phyloP scores from a whole-genome alignment of 2,888 invertebrate genomes.

The Exocentrus adspersus region DNA sequence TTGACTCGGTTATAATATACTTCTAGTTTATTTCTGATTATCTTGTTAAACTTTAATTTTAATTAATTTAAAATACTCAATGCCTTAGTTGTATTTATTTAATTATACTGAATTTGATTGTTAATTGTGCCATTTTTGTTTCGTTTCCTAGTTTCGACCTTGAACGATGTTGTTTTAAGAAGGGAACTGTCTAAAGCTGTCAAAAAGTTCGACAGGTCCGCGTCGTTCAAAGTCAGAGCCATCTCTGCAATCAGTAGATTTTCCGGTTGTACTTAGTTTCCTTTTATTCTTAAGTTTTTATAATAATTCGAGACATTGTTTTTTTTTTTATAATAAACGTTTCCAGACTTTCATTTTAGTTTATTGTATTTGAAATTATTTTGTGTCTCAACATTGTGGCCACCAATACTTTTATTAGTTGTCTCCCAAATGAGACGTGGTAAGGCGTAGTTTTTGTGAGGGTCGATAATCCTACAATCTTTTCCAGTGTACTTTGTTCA shows the following conservation, averaged over 20 bases:
- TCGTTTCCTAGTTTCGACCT: neutral
- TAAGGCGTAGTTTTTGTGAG: no score
- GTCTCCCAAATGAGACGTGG: no score
- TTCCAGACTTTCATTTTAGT: neutral
- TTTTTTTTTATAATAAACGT: constrained; percentile 22
- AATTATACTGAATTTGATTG: constrained; percentile 16
- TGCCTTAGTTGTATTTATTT: constrained; percentile 20
- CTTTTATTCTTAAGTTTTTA: constrained; percentile 29
- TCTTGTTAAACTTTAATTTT: constrained; percentile 22
- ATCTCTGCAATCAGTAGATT: no score
- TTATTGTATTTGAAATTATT: no score
- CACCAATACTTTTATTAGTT: no score
- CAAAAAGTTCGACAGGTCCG: no score
- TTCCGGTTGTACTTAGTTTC: constrained; percentile 39
- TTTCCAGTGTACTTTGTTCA: no score
- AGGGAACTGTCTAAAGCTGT: no score
- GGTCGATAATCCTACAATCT: no score
- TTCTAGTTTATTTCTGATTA: constrained; percentile 10
- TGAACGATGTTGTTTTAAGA: constrained; percentile 9
- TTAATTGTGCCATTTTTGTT: constrained; percentile 14
- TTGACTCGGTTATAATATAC: neutral
- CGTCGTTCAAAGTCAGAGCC: no score
- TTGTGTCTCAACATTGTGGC: constrained; percentile 18
- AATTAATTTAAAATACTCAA: constrained; percentile 11
- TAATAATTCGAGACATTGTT: constrained; percentile 31